These are phyloP conservation scores for Sturnira hondurensis DNA, from an alignment of 2,113 vertebrate genomes.

Conservation along the genomic window DNA sequence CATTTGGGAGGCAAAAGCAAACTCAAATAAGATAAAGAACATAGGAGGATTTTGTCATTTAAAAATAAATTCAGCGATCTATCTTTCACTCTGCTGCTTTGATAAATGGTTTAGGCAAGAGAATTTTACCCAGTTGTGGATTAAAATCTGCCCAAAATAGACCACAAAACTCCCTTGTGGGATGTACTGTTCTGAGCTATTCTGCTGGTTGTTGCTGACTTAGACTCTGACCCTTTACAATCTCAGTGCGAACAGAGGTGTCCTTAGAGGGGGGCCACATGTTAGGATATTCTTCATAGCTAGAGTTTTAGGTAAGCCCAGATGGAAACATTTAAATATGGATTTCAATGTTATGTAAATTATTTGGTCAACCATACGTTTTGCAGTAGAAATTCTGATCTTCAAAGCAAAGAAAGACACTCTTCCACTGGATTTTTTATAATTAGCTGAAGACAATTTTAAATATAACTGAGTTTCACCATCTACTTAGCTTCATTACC, in stretches of 20 bases:
- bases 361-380: background rate
- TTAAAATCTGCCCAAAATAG: conserved; percentile 46
- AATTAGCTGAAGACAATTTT: background rate
- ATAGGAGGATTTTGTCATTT: conserved; percentile 13
- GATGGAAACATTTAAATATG: background rate
- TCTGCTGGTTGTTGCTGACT: background rate
- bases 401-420: background rate
- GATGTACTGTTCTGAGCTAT: background rate
- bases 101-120: conserved; percentile 39
- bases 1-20: background rate
- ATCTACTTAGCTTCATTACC: background rate
- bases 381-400: background rate
- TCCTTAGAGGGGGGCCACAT: background rate
- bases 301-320: background rate
- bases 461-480: background rate
- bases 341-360: background rate
- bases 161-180: background rate
- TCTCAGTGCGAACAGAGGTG: background rate
- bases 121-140: background rate
- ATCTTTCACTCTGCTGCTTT: background rate
- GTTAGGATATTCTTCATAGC: background rate
- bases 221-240: background rate
- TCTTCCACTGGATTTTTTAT: background rate
- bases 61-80: conserved; percentile 48
- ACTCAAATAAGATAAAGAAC: conserved; percentile 23